Percentiles rank a stretch among this genome's conserved stretches.
These are phyloP conservation scores for Rhyzopertha dominica DNA, from an alignment of 1,140 invertebrate species.

Conservation along the genomic window DNA sequence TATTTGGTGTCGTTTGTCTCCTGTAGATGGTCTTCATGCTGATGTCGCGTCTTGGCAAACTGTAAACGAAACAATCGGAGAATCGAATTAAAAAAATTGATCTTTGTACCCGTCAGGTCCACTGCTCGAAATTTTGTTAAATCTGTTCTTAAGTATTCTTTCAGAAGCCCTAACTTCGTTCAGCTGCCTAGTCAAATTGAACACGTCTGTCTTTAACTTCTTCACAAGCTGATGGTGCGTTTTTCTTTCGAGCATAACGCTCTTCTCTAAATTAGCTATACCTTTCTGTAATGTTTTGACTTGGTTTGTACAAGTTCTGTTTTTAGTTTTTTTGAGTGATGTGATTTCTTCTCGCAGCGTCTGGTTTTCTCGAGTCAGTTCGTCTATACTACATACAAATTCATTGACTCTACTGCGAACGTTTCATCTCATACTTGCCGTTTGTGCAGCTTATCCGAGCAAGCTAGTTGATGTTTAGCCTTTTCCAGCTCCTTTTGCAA, in stretches of 20 bases:
- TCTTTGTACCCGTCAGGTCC: neutral
- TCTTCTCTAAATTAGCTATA: slow-evolving; percentile 44
- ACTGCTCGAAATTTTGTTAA: slow-evolving; percentile 11
- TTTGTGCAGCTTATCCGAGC: slow-evolving; percentile 38
- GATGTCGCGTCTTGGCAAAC: neutral
- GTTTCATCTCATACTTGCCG: slow-evolving; percentile 29
- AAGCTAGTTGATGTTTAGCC: slow-evolving; percentile 31
- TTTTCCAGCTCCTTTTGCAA: slow-evolving; percentile 46
- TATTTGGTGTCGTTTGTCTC: slow-evolving; percentile 1
- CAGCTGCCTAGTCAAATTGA: slow-evolving; percentile 24
- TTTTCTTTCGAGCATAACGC: slow-evolving; percentile 41
- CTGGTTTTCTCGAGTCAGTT: slow-evolving; percentile 32
- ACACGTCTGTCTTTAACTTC: slow-evolving; percentile 45
- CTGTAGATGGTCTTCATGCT: neutral
- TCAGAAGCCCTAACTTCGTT: slow-evolving; percentile 25
- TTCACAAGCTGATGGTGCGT: slow-evolving; percentile 43
- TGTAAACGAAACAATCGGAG: neutral
- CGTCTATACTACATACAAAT: slow-evolving; percentile 28
- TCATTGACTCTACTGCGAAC: neutral
- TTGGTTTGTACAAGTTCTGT: slow-evolving; percentile 28
- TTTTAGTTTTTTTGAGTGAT: slow-evolving; percentile 16
- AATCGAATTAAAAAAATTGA: slow-evolving; percentile 5
- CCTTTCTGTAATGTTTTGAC: slow-evolving; percentile 38
- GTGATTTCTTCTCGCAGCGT: slow-evolving; percentile 27
- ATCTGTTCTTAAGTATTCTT: slow-evolving; percentile 22